These are phyloP conservation scores for Drosophila atroscutellata DNA, from an alignment of 2,888 invertebrate species.

Conservation along the genomic window DNA sequence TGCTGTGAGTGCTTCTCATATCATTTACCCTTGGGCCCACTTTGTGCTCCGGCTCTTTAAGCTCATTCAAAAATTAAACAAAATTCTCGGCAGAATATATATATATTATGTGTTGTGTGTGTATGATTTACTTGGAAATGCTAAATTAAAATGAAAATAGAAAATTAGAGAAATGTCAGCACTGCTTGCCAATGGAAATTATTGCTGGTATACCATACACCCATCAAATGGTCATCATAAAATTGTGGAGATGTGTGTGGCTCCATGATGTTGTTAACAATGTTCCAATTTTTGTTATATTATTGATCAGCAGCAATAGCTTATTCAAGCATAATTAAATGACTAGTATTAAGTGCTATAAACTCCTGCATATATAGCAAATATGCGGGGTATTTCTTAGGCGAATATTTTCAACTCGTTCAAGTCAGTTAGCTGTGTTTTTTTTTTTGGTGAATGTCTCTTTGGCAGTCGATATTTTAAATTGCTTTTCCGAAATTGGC, in stretches of 20 bases:
- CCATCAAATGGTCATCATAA: background rate
- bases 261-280: rapidly evolving
- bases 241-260: background rate
- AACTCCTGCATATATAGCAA: background rate
- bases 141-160: conserved; percentile 39
- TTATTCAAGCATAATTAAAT: background rate
- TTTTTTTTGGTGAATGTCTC: background rate
- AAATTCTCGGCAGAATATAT: conserved; percentile 1
- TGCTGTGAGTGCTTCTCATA: conserved; percentile 1
- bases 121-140: conserved; percentile 29
- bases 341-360: background rate
- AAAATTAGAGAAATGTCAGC: conserved; percentile 28
- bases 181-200: conserved; percentile 10
- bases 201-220: conserved; percentile 2
- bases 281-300: background rate
- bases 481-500: conserved; percentile 40
- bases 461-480: conserved; percentile 31
- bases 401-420: background rate
- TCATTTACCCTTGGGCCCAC: conserved; percentile 61
- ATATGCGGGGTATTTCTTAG: background rate
- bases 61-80: conserved; percentile 43
- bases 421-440: background rate
- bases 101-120: background rate
- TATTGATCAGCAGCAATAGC: background rate
- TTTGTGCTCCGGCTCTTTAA: conserved; percentile 27